Evolutionary conservation across 37 sponge, comb jelly and placozoan genomes (phyloP).

Genomic region (Halisarca cf. caerulea): DNA sequence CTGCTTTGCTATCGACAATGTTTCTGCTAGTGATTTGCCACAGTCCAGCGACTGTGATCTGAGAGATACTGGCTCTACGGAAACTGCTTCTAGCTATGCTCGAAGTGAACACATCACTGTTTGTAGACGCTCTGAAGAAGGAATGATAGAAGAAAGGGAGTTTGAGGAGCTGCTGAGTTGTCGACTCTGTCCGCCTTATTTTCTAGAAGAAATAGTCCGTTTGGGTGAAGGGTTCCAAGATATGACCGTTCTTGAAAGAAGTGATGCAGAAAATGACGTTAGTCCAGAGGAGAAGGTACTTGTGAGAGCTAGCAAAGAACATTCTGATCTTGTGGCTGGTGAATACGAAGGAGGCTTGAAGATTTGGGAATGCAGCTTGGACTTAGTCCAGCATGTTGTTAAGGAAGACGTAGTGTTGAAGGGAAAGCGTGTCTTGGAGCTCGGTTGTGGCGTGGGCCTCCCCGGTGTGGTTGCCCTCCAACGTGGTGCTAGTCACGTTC

Average conservation of each 20-base stretch:
- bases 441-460: constrained; percentile 95
- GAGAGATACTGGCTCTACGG: too few species aligned
- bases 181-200: background rate
- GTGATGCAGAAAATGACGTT: too few species aligned
- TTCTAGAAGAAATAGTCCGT: too few species aligned
- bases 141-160: too few species aligned
- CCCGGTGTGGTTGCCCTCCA: constrained; percentile 79
- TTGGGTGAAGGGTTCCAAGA: too few species aligned
- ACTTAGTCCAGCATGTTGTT: constrained; percentile 66
- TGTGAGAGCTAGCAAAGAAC: background rate
- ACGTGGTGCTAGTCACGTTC: constrained; percentile 55
- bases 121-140: too few species aligned
- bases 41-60: too few species aligned
- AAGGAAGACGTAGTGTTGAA: background rate
- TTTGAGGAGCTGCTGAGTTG: background rate
- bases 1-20: too few species aligned
- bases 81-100: too few species aligned
- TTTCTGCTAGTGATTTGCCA: too few species aligned
- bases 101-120: too few species aligned
- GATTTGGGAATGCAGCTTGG: constrained; percentile 94
- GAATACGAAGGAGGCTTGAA: constrained; percentile 97
- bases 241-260: too few species aligned
- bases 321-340: constrained; percentile 83
- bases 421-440: constrained; percentile 73
- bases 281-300: background rate